Evolutionary conservation across 2,888 invertebrate genomes (phyloP), one percentile per base, ranked within the genome.

Genomic region (Thymelicus lineola): DNA sequence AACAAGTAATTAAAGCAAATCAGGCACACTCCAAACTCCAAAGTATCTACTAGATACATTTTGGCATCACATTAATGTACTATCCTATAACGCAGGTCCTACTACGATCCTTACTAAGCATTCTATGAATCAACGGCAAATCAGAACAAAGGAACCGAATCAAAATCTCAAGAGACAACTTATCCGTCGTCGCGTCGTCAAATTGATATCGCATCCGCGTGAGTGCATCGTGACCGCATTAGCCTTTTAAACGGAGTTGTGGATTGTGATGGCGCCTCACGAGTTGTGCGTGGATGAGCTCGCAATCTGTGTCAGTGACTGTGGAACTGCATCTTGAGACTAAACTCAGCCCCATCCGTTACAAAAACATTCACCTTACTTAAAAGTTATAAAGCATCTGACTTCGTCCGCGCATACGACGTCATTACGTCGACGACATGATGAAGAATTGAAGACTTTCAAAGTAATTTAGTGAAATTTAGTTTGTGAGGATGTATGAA

Each of bases 191-290:
- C 15, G 36, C 50, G 55, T 55, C 80, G 79, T 79, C 79, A 80
- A 80, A 76, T 79, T 75, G 77, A 81, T 83, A 86, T 82, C 80
- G 58, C 60, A 76, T 73, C 76, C 72, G 76, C 71, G 75, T 75
- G 75, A 75, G 48, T 83, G 80, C 84, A 82, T 89, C 91, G 91
- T 90, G 91, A 89, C 86, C 84, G 83, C 84, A 88, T 89, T 90
- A 90, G 89, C 87, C 85, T 89, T 90, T 86, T 86, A 89, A 90
- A 90, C 89, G 82, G 85, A 81, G 76, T 81, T 83, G 84, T 86
- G 85, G 81, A 76, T 81, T 83, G 86, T 85, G 86, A 81, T 77
- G 85, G 83, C 85, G 80, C 79, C 86, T 86, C 90, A 90, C 89
- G 90, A 91, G 83, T 84, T 85, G 80, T 86, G 84, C 87, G 86